Conservation (phyloP, 37 sponge, comb jelly and placozoan genomes). For the Haliclona indistincta region DNA sequence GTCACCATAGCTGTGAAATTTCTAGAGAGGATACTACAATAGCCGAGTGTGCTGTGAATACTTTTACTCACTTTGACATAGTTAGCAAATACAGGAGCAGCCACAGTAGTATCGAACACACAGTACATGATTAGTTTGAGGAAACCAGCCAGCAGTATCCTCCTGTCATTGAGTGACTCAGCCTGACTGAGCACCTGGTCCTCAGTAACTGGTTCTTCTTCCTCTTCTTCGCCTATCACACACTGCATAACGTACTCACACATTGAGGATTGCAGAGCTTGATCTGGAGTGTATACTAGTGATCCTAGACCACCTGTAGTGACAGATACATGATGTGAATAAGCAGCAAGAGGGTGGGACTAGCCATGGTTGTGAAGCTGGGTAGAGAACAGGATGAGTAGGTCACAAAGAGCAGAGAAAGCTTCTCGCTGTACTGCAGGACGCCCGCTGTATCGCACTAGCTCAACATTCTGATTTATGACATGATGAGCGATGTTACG, state of each 20-base stretch:
- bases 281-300: conserved; percentile 47
- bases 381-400: conserved; percentile 71
- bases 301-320: conserved; percentile 20
- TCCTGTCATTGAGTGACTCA: conserved; percentile 71
- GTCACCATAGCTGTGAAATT: conserved; percentile 79
- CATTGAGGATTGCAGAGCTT: conserved; percentile 32
- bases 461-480: conserved; percentile 56
- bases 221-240: conserved; percentile 65
- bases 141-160: conserved; percentile 78
- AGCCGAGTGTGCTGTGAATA: neutral
- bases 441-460: conserved; percentile 47
- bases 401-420: conserved; percentile 66
- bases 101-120: conserved; percentile 65
- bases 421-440: conserved; percentile 60
- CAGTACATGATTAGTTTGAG: conserved; percentile 77
- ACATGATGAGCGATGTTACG: conserved; percentile 18
- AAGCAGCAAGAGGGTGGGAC: neutral
- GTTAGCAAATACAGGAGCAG: conserved; percentile 82
- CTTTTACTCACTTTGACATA: conserved; percentile 69
- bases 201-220: conserved; percentile 54
- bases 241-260: conserved; percentile 68
- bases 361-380: conserved; percentile 47
- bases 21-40: conserved; percentile 17
- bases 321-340: neutral
- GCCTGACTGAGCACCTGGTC: conserved; percentile 69